Base-by-base conservation (phyloP, 2,797 vertebrate species). In the Cuculus canorus region DNA sequence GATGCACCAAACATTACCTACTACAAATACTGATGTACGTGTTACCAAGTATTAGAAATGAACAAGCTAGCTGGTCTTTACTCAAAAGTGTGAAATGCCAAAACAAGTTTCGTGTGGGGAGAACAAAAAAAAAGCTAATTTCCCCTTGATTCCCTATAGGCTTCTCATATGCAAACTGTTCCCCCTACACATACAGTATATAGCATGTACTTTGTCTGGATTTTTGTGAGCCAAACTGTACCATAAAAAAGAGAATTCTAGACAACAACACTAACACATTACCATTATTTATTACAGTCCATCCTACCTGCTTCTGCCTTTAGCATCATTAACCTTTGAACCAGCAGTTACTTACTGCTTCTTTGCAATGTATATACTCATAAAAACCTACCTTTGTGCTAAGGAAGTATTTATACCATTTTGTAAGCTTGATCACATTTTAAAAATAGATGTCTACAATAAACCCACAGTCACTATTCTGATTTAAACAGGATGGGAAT, bases 381-480 rank as follows among this genome's bases (percentile, higher is more conserved):
- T 32, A 63, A 91, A 54, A 47, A 5, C 8, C 4, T 33, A 56
- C 28, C 37, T 86, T 33, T 76, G 73, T 60, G 52, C 52, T 70
- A 39, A 76, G 64, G 32, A 69, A 78, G 28, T 12, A 19, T 77
- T 91, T 63, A 69, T 41, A 57, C 17, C 11, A 76, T 37, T 73
- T 41, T 63, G 33, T 57, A 76, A 88, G 63, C n/a, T 56, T 86
- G 59, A 90, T 28, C 86, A 59, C 41, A 41, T 64, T 78, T 81
- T 54, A 69, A 76, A 96, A 91, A 19, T 37, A 70, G 50, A 7
- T 41, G n/a, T 59, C 59, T 76, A 72, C 70, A 83, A 69, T 61
- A 90, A 92, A 76, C 39, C 19, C 37, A 70, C 25, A 73, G 56
- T 86, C 70, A 43, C 57, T 78, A 61, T 27, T 91, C 47, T 1